Evolutionary conservation across 1,140 invertebrate species (phyloP).

Genomic region (Drosophila parvula): DNA sequence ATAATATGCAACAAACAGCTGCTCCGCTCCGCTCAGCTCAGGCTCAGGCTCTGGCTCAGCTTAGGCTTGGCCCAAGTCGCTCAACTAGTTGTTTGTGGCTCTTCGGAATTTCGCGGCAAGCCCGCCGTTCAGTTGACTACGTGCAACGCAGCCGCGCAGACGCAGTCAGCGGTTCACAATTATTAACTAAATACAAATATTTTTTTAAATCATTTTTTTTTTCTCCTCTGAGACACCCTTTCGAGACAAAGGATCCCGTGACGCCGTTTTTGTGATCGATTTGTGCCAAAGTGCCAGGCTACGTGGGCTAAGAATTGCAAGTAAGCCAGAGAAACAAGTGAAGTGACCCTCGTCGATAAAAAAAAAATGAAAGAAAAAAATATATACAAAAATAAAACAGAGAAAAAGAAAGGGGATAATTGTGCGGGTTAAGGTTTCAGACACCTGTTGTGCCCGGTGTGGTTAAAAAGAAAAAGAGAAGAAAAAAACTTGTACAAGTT

Average conservation of each 20-base stretch:
- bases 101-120: constrained; percentile 69
- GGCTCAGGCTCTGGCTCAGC: not conserved
- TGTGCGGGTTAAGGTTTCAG: constrained; percentile 20
- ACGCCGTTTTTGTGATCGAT: constrained; percentile 35
- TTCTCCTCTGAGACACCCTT: not conserved
- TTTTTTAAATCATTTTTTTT: constrained; percentile 15
- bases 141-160: constrained; percentile 80
- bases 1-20: constrained; percentile 79
- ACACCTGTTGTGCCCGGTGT: constrained; percentile 31
- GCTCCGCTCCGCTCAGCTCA: constrained; percentile 23
- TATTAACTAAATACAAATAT: constrained; percentile 6
- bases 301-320: constrained; percentile 47
- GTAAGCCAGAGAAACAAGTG: constrained; percentile 40
- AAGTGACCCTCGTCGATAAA: constrained; percentile 29
- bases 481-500: not conserved
- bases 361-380: not conserved
- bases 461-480: constrained; percentile 16
- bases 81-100: constrained; percentile 25
- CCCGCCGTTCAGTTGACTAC: constrained; percentile 71
- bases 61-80: not conserved
- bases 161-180: constrained; percentile 52
- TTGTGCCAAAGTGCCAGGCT: constrained; percentile 47
- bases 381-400: not conserved
- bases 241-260: constrained; percentile 26
- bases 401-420: constrained; percentile 8